Percentiles rank a stretch among this genome's conserved stretches.
Conservation (phyloP, 2,113 vertebrate genomes). For the Sebastes fasciatus region DNA sequence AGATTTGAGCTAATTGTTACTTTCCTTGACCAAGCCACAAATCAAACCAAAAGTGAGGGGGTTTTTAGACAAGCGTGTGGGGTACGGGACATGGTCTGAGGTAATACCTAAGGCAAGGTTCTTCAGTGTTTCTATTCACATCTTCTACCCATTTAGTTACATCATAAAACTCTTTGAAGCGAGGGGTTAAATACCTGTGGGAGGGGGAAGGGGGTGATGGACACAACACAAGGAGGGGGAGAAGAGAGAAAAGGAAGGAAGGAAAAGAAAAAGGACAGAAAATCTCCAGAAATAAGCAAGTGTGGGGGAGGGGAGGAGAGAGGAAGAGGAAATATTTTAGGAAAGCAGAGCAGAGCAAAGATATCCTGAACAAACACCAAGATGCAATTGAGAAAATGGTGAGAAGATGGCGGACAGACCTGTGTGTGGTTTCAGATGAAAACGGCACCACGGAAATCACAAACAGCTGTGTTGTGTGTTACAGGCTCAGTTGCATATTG, state of each 20-base stretch:
- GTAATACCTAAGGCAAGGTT: constrained; percentile 98
- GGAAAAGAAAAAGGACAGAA: constrained; percentile 63
- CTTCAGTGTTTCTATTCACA: constrained; percentile 99
- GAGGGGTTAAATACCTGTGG: constrained; percentile 99
- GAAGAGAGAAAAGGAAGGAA: constrained; percentile 71
- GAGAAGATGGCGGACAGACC: constrained; percentile 72
- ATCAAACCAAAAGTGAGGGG: constrained; percentile 73
- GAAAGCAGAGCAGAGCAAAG: constrained; percentile 92
- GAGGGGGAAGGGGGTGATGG: constrained; percentile 85
- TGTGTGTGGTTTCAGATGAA: constrained; percentile 67
- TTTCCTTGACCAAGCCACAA: constrained; percentile 71
- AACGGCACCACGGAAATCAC: constrained; percentile 66
- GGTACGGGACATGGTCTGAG: constrained; percentile 87
- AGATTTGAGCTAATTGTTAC: constrained; percentile 3
- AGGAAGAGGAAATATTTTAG: constrained; percentile 92
- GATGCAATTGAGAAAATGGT: constrained; percentile 86
- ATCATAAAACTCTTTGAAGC: constrained; percentile 99
- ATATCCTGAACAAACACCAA: constrained; percentile 87
- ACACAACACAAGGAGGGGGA: constrained; percentile 91
- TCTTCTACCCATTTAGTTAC: constrained; percentile 99
- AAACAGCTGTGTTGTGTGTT: constrained; percentile 60
- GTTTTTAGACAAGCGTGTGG: constrained; percentile 65
- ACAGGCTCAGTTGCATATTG: constrained; percentile 68
- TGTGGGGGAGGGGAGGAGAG: constrained; percentile 69
- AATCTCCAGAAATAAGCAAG: constrained; percentile 68